These are phyloP conservation scores for Dinocampus coccinellae DNA, from an alignment of 2,888 invertebrate genomes.

Conservation along the genomic window DNA sequence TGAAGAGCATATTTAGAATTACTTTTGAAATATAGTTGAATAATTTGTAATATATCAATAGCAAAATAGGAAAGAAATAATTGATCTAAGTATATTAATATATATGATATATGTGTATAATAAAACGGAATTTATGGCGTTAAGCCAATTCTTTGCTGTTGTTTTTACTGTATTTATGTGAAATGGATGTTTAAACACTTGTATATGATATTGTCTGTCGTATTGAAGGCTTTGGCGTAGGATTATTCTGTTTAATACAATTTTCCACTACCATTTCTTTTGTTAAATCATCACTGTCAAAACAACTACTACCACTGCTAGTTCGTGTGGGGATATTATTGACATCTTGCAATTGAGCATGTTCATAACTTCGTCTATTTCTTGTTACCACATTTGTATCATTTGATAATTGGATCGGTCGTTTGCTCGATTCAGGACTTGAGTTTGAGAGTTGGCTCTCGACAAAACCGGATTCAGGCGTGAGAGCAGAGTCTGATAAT, in stretches of 20 bases:
- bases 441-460: slow-evolving; percentile 50
- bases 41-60: not conserved
- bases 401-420: slow-evolving; percentile 39
- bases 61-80: slow-evolving; percentile 5
- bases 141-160: not conserved
- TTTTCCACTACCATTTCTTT: slow-evolving; percentile 16
- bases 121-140: not conserved
- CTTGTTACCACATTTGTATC: slow-evolving; percentile 42
- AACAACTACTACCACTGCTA: slow-evolving; percentile 47
- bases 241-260: slow-evolving; percentile 3
- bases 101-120: not conserved
- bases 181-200: slow-evolving; percentile 49
- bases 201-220: slow-evolving; percentile 54
- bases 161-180: slow-evolving; percentile 3
- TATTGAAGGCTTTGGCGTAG: not conserved
- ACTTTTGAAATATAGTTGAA: not conserved
- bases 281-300: slow-evolving; percentile 46
- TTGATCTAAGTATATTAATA: no score
- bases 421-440: slow-evolving; percentile 50
- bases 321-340: slow-evolving; percentile 49
- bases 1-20: not conserved
- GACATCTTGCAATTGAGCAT: slow-evolving; percentile 58
- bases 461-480: slow-evolving; percentile 58
- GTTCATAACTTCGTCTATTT: slow-evolving; percentile 58
- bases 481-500: slow-evolving; percentile 46